Base-by-base conservation (phyloP, 92 coral and sea anemone genomes). In the Epizoanthus fatuus region DNA sequence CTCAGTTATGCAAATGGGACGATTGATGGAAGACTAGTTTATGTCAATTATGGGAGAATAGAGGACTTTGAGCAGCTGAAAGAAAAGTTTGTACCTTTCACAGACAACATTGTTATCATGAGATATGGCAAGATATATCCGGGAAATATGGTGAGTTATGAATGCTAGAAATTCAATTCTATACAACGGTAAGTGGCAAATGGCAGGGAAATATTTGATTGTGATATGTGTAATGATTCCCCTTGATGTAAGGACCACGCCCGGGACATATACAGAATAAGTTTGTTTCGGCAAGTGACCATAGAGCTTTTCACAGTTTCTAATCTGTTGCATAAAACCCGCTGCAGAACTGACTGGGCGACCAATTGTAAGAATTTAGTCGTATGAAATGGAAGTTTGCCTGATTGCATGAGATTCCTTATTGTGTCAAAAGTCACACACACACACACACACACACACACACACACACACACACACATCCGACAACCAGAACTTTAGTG, bases 101-200 rank as follows among this genome's bases (percentile, higher is more conserved):
- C 56, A 14, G 67, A 55, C 17, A 69, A 10, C 40, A 79, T 86
- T 20, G 86, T 45, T 37, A 86, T 86, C 47, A 86, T 86, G 90
- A 86, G 90, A 86, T 42, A 76, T 4, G 90, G 86, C 58, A 79
- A 45, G 44, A 70, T 86, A 35, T 86, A 57, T 80, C 90, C 85
- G 3, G 91, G 87, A 45, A 72, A 57, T 69, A 87, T 62, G 91
- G 91, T 87, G 65, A 77, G 72, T 10, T 55, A 9, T 37, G 7
- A 52, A 19, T 16, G 11, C n/a, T 13, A 71, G 51, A 19, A 71
- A 29, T 15, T 7, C 40, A 9, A 47, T 35, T 20, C 11, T 16
- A 2, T 1, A 56, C 7, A 6, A 25, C 17, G 11, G 53, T 6
- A 29, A 40, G 11, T 22, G 25, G 25, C 7, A 5, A 44, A 19